A percentile compares a stretch with the other conserved stretches of the same genome.
Conservation (phyloP, 2,888 invertebrate genomes). For the Ctenicera cuprea region DNA sequence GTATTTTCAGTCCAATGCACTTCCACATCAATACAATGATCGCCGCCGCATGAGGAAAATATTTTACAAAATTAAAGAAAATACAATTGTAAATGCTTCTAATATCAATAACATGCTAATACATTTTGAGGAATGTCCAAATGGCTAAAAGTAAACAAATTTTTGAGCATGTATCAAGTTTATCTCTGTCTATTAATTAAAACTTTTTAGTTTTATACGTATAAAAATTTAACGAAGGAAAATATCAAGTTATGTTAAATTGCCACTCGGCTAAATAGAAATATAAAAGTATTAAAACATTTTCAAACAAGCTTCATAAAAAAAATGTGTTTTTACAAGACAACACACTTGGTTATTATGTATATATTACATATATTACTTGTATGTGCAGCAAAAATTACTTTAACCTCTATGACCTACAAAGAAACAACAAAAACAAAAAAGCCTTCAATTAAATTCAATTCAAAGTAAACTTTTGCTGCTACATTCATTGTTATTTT, state of each 20-base stretch:
- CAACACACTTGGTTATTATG: not conserved
- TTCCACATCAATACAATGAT: slow-evolving; percentile 26
- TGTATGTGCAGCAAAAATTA: not conserved
- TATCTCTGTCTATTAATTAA: not conserved
- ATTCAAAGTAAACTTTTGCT: not conserved
- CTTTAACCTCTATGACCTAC: not conserved
- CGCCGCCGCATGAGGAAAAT: not conserved
- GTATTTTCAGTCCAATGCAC: slow-evolving; percentile 27
- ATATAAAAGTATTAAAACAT: slow-evolving; percentile 33
- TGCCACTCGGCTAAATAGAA: not conserved
- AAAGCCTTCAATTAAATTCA: not conserved
- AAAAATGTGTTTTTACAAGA: not conserved
- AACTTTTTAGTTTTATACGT: not conserved
- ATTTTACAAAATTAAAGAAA: slow-evolving; percentile 26
- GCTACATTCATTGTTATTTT: not conserved
- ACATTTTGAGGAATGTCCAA: slow-evolving; percentile 27
- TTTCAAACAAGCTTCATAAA: slow-evolving; percentile 5
- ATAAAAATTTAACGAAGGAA: not conserved
- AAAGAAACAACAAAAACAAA: not conserved
- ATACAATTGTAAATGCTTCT: slow-evolving; percentile 26
- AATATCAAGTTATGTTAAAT: slow-evolving; percentile 3
- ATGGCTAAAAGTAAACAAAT: slow-evolving; percentile 16
- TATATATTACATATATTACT: not conserved
- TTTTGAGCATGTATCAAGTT: slow-evolving; percentile 9
- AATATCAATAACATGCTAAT: not conserved